Conservation (phyloP, 2,888 invertebrate species). For the Yponomeuta cagnagella region DNA sequence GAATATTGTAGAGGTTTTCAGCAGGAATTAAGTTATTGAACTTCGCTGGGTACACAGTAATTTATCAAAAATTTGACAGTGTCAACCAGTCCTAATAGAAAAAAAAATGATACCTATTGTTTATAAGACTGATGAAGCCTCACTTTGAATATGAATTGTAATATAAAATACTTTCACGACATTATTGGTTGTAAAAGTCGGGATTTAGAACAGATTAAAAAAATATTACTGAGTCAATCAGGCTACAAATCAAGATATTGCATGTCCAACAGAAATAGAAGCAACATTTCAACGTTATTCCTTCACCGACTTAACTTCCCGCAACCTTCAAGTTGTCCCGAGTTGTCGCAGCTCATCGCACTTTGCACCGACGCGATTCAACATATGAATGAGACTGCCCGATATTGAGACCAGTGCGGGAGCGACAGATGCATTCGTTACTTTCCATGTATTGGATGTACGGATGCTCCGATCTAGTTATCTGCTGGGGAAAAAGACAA, state of each 20-base stretch:
- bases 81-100: too few species aligned
- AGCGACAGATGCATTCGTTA: conserved; percentile 51
- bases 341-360: conserved; percentile 30
- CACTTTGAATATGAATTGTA: too few species aligned
- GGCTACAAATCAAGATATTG: neutral
- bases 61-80: too few species aligned
- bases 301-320: neutral
- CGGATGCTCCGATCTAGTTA: conserved; percentile 22
- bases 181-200: too few species aligned
- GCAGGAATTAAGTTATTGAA: neutral
- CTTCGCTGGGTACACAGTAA: too few species aligned
- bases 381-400: conserved; percentile 43
- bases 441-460: conserved; percentile 39
- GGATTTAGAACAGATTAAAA: too few species aligned
- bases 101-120: too few species aligned
- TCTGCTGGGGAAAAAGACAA: conserved; percentile 9
- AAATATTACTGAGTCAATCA: too few species aligned
- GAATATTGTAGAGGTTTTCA: neutral
- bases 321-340: conserved; percentile 19
- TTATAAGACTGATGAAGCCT: too few species aligned
- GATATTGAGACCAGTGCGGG: conserved; percentile 38
- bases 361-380: conserved; percentile 23
- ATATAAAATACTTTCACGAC: too few species aligned
- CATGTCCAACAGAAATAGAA: neutral
- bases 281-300: neutral